These are phyloP conservation scores for Drosophila austrosaltans DNA, from an alignment of 2,888 invertebrate genomes.

Conservation along the genomic window DNA sequence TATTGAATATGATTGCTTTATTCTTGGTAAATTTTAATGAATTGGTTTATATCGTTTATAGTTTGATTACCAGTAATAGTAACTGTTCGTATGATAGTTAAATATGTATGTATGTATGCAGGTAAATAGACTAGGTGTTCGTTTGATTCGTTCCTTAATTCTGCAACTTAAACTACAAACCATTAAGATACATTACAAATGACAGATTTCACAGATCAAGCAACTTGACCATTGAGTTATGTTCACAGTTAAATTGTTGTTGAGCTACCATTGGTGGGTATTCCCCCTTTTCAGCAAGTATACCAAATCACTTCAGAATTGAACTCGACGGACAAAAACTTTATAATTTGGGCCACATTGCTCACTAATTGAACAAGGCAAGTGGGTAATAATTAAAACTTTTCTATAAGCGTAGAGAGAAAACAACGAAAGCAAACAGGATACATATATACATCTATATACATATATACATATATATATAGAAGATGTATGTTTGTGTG, in stretches of 20 bases:
- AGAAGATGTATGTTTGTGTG: not conserved
- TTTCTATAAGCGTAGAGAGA: constrained; percentile 23
- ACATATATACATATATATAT: not conserved
- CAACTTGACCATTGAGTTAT: too few relatives aligned
- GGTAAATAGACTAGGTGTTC: too few relatives aligned
- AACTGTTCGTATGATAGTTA: too few relatives aligned
- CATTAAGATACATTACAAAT: too few relatives aligned
- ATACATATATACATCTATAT: not conserved
- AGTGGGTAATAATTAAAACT: constrained; percentile 73
- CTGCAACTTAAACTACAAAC: too few relatives aligned
- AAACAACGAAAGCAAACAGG: constrained; percentile 9
- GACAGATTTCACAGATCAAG: too few relatives aligned
- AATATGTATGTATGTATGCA: too few relatives aligned
- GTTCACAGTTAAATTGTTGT: not conserved
- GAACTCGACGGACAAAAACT: constrained; percentile 56
- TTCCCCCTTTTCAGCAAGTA: not conserved
- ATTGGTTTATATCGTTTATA: too few relatives aligned
- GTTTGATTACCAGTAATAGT: too few relatives aligned
- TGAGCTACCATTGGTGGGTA: not conserved
- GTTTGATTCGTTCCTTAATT: too few relatives aligned
- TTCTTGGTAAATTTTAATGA: too few relatives aligned
- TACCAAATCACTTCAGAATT: constrained; percentile 42
- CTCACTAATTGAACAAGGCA: constrained; percentile 68
- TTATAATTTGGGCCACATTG: constrained; percentile 70
- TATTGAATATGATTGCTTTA: too few relatives aligned